These are phyloP conservation scores for Hesperophylax magnus DNA, from an alignment of 1,140 invertebrate genomes.

Conservation along the genomic window DNA sequence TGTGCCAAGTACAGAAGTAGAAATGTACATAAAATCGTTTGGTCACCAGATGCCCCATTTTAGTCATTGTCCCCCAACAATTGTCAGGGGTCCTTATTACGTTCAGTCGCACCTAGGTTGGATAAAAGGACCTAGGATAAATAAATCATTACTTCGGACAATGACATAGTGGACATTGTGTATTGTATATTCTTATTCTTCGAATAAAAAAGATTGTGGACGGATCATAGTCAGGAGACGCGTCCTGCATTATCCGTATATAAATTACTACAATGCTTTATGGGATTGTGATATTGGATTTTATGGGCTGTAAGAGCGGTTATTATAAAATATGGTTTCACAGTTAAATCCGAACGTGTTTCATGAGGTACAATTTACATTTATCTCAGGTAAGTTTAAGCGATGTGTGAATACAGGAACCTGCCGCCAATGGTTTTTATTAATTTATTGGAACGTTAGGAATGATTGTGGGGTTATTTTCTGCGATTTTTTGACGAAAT, in stretches of 20 bases:
- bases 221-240: not conserved
- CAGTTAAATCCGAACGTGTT: slow-evolving; percentile 11
- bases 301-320: slow-evolving; percentile 33
- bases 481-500: too few species aligned
- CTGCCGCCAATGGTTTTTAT: too few species aligned
- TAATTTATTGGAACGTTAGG: too few species aligned
- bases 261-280: slow-evolving; percentile 32
- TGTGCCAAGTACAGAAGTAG: not conserved
- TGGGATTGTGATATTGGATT: slow-evolving; percentile 27
- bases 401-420: too few species aligned
- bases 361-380: not conserved
- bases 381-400: too few species aligned
- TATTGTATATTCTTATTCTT: slow-evolving; percentile 6
- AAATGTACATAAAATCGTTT: slow-evolving; percentile 31
- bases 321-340: slow-evolving; percentile 34
- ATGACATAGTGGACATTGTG: slow-evolving; percentile 24
- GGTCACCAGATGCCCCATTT: slow-evolving; percentile 35
- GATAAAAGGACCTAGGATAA: slow-evolving; percentile 36
- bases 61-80: slow-evolving; percentile 20
- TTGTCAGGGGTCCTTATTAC: slow-evolving; percentile 36
- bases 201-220: slow-evolving; percentile 26
- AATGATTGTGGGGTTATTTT: too few species aligned
- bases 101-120: slow-evolving; percentile 19
- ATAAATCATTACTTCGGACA: slow-evolving; percentile 40
- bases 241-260: slow-evolving; percentile 12